phyloP scores from a whole-genome alignment of 35 echinoderm and acorn worm genomes.

The Nesometra sesokonis region DNA sequence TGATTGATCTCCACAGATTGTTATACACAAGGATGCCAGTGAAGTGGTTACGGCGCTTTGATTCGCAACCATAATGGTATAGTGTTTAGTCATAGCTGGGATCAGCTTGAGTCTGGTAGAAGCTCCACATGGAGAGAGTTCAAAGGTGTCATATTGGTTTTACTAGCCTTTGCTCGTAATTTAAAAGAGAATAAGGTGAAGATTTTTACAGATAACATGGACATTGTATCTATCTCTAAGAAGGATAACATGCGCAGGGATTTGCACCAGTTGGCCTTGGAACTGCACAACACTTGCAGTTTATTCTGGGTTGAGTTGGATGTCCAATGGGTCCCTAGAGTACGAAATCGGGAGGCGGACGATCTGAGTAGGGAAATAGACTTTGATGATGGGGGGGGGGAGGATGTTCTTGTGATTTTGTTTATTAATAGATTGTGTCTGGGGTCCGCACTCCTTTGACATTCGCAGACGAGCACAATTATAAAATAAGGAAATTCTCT shows the following conservation, averaged over 20 bases:
- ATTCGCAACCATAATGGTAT: too few relatives aligned
- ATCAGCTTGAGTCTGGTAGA: not conserved
- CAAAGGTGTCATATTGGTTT: slow-evolving; percentile 5
- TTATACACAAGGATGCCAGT: too few relatives aligned
- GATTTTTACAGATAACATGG: slow-evolving; percentile 12
- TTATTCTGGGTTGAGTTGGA: slow-evolving; percentile 2
- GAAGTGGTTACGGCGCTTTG: too few relatives aligned
- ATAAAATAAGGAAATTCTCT: not conserved
- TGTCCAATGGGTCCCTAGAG: slow-evolving; percentile 17
- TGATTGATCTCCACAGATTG: too few relatives aligned
- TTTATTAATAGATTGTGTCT: not conserved
- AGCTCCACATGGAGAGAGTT: slow-evolving; percentile 26
- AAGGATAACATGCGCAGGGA: not conserved
- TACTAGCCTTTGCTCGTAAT: not conserved
- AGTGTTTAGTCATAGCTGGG: not conserved
- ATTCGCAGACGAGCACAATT: slow-evolving; percentile 22
- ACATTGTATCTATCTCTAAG: not conserved
- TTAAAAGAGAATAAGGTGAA: not conserved
- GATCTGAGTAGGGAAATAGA: slow-evolving; percentile 9
- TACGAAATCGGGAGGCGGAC: slow-evolving; percentile 7
- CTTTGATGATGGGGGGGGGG: slow-evolving; percentile 27
- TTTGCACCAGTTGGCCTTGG: not conserved
- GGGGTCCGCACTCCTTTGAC: slow-evolving; percentile 17
- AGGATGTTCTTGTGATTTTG: not conserved
- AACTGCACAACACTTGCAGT: not conserved